Percentiles rank a stretch among this genome's conserved stretches.
Evolutionary conservation across 2,113 vertebrate species (phyloP).

Genomic region (Leptobrachium ailaonicum): DNA sequence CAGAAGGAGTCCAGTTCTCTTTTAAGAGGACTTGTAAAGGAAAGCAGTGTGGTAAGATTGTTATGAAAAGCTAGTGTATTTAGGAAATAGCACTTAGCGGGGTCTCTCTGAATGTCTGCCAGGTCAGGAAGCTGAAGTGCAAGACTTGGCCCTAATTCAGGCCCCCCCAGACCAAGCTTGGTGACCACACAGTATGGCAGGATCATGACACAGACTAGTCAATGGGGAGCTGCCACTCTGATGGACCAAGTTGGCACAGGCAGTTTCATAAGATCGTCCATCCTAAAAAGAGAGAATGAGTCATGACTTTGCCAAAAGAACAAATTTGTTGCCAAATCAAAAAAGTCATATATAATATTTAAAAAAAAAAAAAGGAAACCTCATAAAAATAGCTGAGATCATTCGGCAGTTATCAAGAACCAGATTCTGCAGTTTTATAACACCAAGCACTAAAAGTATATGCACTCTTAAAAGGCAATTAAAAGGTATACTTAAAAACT

Average conservation of each 20-base stretch:
- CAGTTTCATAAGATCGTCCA: conserved; percentile 91
- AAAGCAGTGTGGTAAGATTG: conserved; percentile 87
- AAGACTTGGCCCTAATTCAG: conserved; percentile 83
- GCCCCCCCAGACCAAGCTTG: conserved; percentile 70
- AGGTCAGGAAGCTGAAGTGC: conserved; percentile 90
- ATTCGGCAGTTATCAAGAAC: conserved; percentile 83
- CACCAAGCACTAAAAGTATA: conserved; percentile 79
- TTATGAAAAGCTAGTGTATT: conserved; percentile 88
- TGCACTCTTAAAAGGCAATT: conserved; percentile 80
- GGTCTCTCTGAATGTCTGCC: conserved; percentile 88
- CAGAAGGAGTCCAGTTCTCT: conserved; percentile 77
- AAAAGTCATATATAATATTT: conserved; percentile 68
- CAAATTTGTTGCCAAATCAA: conserved; percentile 78
- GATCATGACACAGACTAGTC: conserved; percentile 68
- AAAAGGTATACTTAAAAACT: conserved; percentile 79
- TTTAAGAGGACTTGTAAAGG: conserved; percentile 82
- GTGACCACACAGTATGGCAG: conserved; percentile 82
- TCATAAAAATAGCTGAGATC: conserved; percentile 85
- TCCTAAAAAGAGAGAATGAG: conserved; percentile 73
- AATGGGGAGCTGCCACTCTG: conserved; percentile 64
- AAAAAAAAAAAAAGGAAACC: conserved; percentile 62
- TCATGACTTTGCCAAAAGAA: conserved; percentile 71
- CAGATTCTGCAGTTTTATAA: conserved; percentile 84
- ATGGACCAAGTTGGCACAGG: conserved; percentile 70
- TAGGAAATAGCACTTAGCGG: conserved; percentile 91